These are phyloP conservation scores for Uria aalge DNA, from an alignment of 2,113 vertebrate species.

Conservation along the genomic window DNA sequence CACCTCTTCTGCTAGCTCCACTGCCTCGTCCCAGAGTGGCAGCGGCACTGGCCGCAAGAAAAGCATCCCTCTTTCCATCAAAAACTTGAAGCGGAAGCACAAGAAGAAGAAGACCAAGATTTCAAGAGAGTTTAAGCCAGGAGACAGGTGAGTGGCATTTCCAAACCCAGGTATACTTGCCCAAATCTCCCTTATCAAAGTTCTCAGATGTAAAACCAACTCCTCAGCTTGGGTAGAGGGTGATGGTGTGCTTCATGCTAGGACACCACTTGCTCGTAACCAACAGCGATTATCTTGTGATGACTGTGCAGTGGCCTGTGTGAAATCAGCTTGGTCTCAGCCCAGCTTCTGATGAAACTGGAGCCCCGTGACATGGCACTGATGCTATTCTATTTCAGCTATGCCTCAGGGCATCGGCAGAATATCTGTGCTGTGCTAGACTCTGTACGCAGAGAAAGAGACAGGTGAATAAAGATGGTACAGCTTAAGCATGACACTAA, in stretches of 20 bases:
- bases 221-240: neutral
- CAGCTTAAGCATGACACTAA: neutral
- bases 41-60: slow-evolving; percentile 86
- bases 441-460: neutral
- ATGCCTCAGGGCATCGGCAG: neutral
- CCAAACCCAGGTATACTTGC: neutral
- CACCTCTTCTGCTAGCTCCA: slow-evolving; percentile 96
- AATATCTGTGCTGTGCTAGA: neutral
- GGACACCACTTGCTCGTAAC: neutral
- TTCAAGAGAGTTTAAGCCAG: slow-evolving; percentile 92
- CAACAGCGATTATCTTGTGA: neutral
- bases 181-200: neutral
- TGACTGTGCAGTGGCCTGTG: neutral
- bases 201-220: neutral
- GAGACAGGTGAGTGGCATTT: slow-evolving; percentile 82
- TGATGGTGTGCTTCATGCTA: neutral
- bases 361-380: neutral
- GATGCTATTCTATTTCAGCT: slow-evolving; percentile 3
- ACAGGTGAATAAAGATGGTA: slow-evolving; percentile 23
- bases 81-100: slow-evolving; percentile 95
- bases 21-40: slow-evolving; percentile 92
- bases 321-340: neutral
- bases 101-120: slow-evolving; percentile 98
- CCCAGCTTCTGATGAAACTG: neutral
- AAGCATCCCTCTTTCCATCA: slow-evolving; percentile 94